These are phyloP conservation scores for Pseudorectes ferrugineus DNA, from an alignment of 2,113 vertebrate genomes.

Conservation along the genomic window DNA sequence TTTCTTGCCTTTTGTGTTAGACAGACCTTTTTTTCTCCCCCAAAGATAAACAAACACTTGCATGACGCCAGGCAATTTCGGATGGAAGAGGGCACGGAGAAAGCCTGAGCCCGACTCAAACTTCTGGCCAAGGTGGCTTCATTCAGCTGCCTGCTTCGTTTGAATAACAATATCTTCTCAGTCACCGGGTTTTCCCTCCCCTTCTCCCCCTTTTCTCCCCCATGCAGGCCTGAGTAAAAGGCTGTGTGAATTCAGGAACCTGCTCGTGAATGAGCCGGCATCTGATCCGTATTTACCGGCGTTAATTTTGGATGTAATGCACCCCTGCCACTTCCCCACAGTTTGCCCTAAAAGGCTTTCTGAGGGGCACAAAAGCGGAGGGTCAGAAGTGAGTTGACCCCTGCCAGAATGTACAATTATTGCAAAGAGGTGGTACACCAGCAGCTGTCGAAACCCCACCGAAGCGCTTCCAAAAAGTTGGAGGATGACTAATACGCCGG, in stretches of 20 bases:
- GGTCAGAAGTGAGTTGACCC: constrained; percentile 86
- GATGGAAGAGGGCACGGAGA: background rate
- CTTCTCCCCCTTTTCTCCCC: background rate
- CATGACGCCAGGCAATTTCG: background rate
- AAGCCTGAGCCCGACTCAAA: background rate
- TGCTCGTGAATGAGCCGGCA: constrained; percentile 67
- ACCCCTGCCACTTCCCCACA: constrained; percentile 73
- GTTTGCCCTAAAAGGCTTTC: constrained; percentile 73
- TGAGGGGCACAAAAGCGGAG: constrained; percentile 65
- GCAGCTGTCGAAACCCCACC: constrained; percentile 84
- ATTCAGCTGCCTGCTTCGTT: constrained; percentile 57
- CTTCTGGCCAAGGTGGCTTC: constrained; percentile 28
- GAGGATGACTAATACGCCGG: constrained; percentile 74
- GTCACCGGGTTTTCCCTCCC: background rate
- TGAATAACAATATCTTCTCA: constrained; percentile 60
- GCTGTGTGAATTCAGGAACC: constrained; percentile 70
- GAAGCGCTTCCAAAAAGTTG: constrained; percentile 63
- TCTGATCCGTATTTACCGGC: constrained; percentile 76
- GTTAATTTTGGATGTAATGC: constrained; percentile 70
- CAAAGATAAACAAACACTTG: background rate
- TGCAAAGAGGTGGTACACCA: constrained; percentile 61
- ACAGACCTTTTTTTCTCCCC: background rate
- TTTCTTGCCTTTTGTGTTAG: constrained; percentile 26
- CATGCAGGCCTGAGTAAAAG: background rate
- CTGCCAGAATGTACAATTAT: constrained; percentile 82